Evolutionary conservation across 2,888 invertebrate genomes (phyloP), one percentile per base, ranked within the genome.

Genomic region (Thymelicus sylvestris): DNA sequence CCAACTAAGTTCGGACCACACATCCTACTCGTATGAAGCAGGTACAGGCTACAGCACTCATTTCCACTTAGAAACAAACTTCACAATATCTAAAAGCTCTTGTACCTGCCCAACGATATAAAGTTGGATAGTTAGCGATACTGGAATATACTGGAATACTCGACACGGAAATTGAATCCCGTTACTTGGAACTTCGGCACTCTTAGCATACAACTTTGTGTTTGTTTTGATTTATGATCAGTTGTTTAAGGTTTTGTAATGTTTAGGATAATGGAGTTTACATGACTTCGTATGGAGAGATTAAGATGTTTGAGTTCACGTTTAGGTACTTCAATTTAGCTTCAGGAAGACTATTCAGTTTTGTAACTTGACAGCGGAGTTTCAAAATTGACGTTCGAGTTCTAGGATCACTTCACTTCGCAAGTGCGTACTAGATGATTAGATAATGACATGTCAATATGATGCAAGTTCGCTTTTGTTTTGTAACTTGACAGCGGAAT

Each of bases 201-300:
- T 65, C 52, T 65, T 65, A 65, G 15, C 64, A 52, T 55, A 55
- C 52, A 65, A 65, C 65, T 65, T 50, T 38, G 39, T 41, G n/a
- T 41, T 38, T 62, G 64, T 64, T 65, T 55, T 65, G 55, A 65
- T 65, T 65, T 65, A 65, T 39, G 52, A 65, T 39, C 65, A 65
- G 41, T 65, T 65, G 65, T 41, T 55, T 55, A 55, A 65, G 19
- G 44, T 44, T 52, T 47, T 64, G 15, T 50, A 15, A 64, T 50
- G 50, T 38, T 12, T 10, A 60, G 41, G 15, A 12, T 57, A 60
- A 60, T 60, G 39, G 60, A 41, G 60, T 41, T 60, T 41, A 60
- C 60, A 41, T 60, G 39, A 41, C 60, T 60, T 60, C 10, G 60
- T 60, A 60, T 41, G 59, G 15, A 31, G 59, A 60, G 57, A 57